Evolutionary conservation across 2,113 vertebrate species (phyloP).

Genomic region (Setophaga petechia): DNA sequence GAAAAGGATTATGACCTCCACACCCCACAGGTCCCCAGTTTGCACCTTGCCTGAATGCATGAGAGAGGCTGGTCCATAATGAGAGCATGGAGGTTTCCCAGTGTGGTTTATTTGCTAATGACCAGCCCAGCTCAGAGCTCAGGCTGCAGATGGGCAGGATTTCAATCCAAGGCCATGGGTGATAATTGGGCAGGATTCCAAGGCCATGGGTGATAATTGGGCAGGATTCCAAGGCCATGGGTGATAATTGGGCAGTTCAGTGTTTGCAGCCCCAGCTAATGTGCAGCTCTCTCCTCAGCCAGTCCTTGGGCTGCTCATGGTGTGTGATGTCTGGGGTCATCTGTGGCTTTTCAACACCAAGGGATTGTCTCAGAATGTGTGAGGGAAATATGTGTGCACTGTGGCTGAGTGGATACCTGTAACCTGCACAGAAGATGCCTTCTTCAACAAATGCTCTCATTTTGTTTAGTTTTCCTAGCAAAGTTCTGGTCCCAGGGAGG

Average conservation of each 20-base stretch:
- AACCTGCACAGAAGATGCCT: not conserved
- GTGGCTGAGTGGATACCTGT: not conserved
- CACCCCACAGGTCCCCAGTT: not conserved
- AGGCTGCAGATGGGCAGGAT: not conserved
- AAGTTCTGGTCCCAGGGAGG: not conserved
- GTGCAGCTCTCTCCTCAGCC: not conserved
- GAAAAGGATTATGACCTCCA: not conserved
- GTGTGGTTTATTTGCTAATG: not conserved
- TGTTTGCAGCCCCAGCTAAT: not conserved
- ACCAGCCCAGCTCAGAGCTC: not conserved
- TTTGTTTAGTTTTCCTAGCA: not conserved
- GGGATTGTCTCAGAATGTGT: not conserved
- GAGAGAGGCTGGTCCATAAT: not conserved
- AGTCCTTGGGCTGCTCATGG: not conserved
- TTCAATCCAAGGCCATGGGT: not conserved
- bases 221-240: not conserved
- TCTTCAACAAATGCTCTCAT: not conserved
- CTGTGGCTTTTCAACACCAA: not conserved
- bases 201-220: not conserved
- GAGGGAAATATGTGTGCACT: not conserved
- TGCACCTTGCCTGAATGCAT: not conserved
- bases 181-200: too few species aligned
- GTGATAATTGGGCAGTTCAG: too few species aligned
- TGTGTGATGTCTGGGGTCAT: not conserved
- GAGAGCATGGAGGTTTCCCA: not conserved